phyloP scores from a whole-genome alignment of 1,140 invertebrate species.

The Ctenoplectra terminalis region DNA sequence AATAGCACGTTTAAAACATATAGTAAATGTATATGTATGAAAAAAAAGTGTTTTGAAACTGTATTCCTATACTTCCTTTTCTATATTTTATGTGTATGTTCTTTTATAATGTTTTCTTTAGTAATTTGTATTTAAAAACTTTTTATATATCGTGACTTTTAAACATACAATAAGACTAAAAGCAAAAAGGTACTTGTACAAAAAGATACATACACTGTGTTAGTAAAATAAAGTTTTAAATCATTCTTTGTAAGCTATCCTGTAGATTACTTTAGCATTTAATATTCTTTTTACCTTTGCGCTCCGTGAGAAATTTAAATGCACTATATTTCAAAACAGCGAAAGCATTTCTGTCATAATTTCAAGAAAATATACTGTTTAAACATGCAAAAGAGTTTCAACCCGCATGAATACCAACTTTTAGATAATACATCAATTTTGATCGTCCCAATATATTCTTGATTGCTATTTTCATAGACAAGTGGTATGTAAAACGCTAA shows the following conservation, averaged over 20 bases:
- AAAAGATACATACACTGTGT: neutral
- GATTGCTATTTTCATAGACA: too few relatives aligned
- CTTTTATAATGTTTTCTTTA: too few relatives aligned
- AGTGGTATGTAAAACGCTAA: too few relatives aligned
- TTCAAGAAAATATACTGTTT: neutral
- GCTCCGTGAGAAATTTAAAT: neutral
- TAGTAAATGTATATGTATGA: too few relatives aligned
- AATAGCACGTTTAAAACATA: too few relatives aligned
- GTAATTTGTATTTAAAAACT: too few relatives aligned
- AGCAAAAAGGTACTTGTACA: too few relatives aligned
- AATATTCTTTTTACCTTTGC: neutral
- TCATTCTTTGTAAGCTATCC: neutral
- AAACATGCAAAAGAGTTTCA: neutral
- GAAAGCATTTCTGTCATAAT: neutral
- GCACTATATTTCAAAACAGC: neutral
- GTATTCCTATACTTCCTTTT: too few relatives aligned
- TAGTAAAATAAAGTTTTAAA: neutral
- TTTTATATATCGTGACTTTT: too few relatives aligned
- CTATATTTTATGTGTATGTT: too few relatives aligned
- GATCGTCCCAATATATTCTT: neutral
- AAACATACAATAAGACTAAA: too few relatives aligned
- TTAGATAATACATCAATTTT: conserved; percentile 5
- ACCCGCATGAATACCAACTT: conserved; percentile 1
- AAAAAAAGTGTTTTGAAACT: too few relatives aligned
- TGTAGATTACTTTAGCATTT: neutral